Evolutionary conservation across 30 jellyfish, hydroid and myxozoan species (phyloP), one percentile per base, ranked within the genome.

Genomic region (Cassiopea andromeda): DNA sequence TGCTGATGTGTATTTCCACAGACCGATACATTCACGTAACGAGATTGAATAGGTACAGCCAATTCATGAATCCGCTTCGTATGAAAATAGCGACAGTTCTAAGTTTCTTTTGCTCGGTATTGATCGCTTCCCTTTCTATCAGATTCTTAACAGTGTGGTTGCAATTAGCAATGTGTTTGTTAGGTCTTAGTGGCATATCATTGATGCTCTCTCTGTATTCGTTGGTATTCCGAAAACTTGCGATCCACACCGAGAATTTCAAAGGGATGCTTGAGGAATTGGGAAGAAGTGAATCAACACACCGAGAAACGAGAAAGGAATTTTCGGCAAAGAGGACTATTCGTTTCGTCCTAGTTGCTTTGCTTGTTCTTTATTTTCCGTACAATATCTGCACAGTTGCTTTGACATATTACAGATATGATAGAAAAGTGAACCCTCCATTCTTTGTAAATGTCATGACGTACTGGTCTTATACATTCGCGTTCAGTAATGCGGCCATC

Each of bases 21-120:
- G 93, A 86, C 69, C 89, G 93, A 5, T 86, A 75, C 75, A 15
- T 75, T 43, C 93, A 86, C 75, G 89, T 86, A 19, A 86, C 84
- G n/a, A 86, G 76, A 68, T 46, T 86, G 66, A 86, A 78, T 2
- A 59, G 50, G 27, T 84, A 84, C 67, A 84, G 54, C 46, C 48
- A 43, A 38, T 72, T 69, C 79, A 84, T 84, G 92, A 84, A 84
- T 60, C 67, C 48, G 13, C 71, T 84, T 76, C 92, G 92, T 19
- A 84, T 84, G 92, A 84, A 71, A 60, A 48, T 57, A 7, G 71
- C 71, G 49, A 69, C 71, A 7, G 69, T 54, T 27, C 2, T 19
- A 18, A 84, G 92, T 68, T 1, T 84, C 38, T 27, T 27, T 27
- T 27, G 67, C 58, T 84, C 92, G 67, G 85, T 47, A 17, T 54